phyloP scores from a whole-genome alignment of 2,113 vertebrate genomes.

The Semnornis frantzii region DNA sequence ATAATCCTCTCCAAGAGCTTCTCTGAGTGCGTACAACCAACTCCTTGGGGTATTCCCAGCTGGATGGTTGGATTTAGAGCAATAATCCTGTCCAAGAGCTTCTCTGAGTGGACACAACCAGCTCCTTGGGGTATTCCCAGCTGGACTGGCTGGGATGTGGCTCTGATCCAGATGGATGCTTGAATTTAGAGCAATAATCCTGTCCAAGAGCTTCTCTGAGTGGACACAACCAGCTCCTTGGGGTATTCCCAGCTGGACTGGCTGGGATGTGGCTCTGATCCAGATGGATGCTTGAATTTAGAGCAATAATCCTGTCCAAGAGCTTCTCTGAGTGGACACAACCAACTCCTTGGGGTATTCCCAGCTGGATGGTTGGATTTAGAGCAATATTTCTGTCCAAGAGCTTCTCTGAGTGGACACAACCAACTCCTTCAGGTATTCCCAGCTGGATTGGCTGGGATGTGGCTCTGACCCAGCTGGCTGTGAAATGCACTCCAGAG shows the following conservation, averaged over 20 bases:
- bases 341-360: background rate
- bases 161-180: no score
- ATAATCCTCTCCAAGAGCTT: background rate
- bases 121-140: background rate
- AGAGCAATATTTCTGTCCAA: background rate
- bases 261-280: no score
- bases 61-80: no score
- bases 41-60: no score
- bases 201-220: background rate
- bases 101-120: background rate
- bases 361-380: background rate
- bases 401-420: background rate
- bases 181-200: background rate
- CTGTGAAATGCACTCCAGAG: rapidly evolving
- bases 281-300: background rate
- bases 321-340: background rate
- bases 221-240: background rate
- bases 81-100: no score
- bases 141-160: no score
- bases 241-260: background rate
- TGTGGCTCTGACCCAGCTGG: rapidly evolving
- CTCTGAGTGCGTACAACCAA: no score
- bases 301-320: background rate
- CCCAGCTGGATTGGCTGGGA: rapidly evolving
- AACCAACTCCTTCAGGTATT: background rate